phyloP scores from a whole-genome alignment of 2,888 invertebrate species.

The Stenchaetothrips biformis region DNA sequence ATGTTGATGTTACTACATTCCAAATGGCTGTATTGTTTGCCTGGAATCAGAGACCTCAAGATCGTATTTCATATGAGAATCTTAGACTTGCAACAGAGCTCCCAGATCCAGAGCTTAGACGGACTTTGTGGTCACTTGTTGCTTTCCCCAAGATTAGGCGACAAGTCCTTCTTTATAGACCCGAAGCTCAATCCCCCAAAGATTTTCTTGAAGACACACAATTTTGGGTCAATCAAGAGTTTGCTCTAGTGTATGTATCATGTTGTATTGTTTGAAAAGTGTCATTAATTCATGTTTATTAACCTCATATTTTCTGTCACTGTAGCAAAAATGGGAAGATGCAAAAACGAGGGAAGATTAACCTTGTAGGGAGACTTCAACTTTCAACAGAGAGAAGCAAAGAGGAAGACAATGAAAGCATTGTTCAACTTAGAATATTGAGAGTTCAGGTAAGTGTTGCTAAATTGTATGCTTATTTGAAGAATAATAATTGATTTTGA shows the following conservation, averaged over 20 bases:
- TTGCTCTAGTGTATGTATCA: conserved; percentile 64
- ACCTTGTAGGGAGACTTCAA: conserved; percentile 92
- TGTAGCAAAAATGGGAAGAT: conserved; percentile 87
- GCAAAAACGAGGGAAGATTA: conserved; percentile 92
- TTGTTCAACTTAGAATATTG: conserved; percentile 91
- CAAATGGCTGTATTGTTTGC: conserved; percentile 99
- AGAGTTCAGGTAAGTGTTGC: conserved; percentile 59
- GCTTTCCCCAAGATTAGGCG: conserved; percentile 94
- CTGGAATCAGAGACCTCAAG: conserved; percentile 94
- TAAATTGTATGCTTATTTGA: not conserved
- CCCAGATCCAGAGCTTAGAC: conserved; percentile 88
- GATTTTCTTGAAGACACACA: conserved; percentile 88
- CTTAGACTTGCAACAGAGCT: conserved; percentile 92
- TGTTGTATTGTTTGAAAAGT: not conserved
- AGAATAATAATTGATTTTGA: not conserved
- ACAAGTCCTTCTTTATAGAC: conserved; percentile 80
- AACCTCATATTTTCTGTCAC: conserved; percentile 25
- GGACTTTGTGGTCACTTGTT: conserved; percentile 90
- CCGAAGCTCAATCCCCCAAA: conserved; percentile 78
- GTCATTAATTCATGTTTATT: conserved; percentile 20
- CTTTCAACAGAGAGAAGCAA: conserved; percentile 91
- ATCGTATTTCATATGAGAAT: conserved; percentile 94
- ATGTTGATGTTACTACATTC: conserved; percentile 97
- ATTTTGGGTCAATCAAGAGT: conserved; percentile 97
- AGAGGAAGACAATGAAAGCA: conserved; percentile 97